phyloP scores from a whole-genome alignment of 2,797 vertebrate genomes.

The Cynodonichthys magdalenae region DNA sequence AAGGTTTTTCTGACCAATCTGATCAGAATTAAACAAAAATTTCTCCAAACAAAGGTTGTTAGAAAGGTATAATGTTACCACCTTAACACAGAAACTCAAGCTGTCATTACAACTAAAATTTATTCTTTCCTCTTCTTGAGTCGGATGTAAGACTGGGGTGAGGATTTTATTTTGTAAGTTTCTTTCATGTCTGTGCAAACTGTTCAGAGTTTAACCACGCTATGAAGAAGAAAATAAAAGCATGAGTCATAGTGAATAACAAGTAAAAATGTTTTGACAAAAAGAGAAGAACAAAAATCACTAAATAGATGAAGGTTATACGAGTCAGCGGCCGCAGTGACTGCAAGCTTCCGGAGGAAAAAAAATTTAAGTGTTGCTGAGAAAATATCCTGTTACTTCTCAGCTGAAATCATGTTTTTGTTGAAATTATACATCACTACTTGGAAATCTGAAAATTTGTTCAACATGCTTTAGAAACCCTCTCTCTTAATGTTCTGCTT shows the following conservation, averaged over 20 bases:
- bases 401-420: not conserved
- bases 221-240: not conserved
- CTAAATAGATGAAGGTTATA: constrained; percentile 2
- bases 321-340: not conserved
- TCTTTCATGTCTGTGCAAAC: constrained; percentile 6
- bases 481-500: not conserved
- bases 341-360: not conserved
- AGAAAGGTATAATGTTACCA: too few relatives aligned
- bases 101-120: too few relatives aligned
- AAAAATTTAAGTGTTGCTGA: not conserved
- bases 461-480: not conserved
- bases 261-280: not conserved
- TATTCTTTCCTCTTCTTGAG: constrained; percentile 4
- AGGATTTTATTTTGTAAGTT: constrained; percentile 15
- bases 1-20: too few relatives aligned
- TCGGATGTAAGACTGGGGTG: constrained; percentile 2
- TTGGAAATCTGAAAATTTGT: not conserved
- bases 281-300: constrained; percentile 1
- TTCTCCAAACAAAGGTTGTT: too few relatives aligned
- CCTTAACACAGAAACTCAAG: too few relatives aligned
- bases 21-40: too few relatives aligned
- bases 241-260: constrained; percentile 3
- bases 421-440: not conserved
- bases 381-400: not conserved
- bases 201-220: not conserved